Conservation (phyloP, 2,888 invertebrate genomes). For the Eupithecia subumbrata region DNA sequence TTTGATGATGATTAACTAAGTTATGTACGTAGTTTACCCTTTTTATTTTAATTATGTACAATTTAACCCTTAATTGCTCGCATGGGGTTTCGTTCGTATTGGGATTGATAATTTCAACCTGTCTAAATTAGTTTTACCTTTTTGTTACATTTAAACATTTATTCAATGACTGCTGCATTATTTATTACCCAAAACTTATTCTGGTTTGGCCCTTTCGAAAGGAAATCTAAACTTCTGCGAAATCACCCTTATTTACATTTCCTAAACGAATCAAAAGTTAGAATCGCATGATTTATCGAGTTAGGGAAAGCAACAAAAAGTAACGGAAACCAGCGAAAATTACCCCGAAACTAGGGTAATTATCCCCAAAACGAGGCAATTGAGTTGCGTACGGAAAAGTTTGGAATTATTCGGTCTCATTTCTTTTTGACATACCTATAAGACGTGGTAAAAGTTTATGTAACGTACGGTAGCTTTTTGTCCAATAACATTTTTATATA, state of each 20-base stretch:
- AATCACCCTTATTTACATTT: conserved; percentile 11
- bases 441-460: background rate
- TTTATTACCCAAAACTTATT: conserved; percentile 1
- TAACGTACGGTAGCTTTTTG: background rate
- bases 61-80: background rate
- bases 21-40: background rate
- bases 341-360: conserved; percentile 45
- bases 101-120: background rate
- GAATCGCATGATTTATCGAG: conserved; percentile 37
- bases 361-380: conserved; percentile 43
- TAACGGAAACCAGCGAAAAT: conserved; percentile 30
- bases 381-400: conserved; percentile 42
- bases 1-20: too few species aligned
- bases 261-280: conserved; percentile 32
- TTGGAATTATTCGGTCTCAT: conserved; percentile 41
- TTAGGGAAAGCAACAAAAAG: conserved; percentile 25
- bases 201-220: background rate
- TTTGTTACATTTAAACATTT: background rate
- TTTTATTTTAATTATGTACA: background rate
- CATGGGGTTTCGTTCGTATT: background rate
- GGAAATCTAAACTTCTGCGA: conserved; percentile 8
- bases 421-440: conserved; percentile 18
- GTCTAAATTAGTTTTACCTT: background rate
- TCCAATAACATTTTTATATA: too few species aligned
- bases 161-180: background rate